Percentiles rank a stretch among this genome's conserved stretches.
Evolutionary conservation across 2,888 invertebrate genomes (phyloP).

Genomic region (Cheilosia pagana): DNA sequence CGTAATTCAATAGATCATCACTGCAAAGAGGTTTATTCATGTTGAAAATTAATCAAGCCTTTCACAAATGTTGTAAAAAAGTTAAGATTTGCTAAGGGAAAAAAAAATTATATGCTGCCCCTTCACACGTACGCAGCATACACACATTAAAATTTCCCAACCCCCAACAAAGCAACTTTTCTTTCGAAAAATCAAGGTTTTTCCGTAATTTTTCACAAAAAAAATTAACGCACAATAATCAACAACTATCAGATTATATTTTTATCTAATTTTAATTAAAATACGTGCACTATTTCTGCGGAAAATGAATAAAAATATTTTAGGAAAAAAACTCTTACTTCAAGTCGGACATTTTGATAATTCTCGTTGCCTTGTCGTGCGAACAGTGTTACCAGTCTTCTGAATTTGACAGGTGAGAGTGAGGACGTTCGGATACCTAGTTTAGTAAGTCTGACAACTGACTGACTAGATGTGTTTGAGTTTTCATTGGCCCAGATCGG

Average conservation of each 20-base stretch:
- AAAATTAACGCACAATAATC: slow-evolving; percentile 24
- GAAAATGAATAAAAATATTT: slow-evolving; percentile 46
- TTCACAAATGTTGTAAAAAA: slow-evolving; percentile 9
- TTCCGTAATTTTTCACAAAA: slow-evolving; percentile 9
- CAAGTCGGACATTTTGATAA: slow-evolving; percentile 82
- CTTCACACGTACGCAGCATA: slow-evolving; percentile 43
- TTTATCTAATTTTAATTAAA: slow-evolving; percentile 41
- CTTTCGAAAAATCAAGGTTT: slow-evolving; percentile 14
- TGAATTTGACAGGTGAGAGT: background rate
- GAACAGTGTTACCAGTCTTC: slow-evolving; percentile 2
- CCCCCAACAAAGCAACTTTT: slow-evolving; percentile 63
- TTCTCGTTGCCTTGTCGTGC: slow-evolving; percentile 33
- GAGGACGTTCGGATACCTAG: too few relatives aligned
- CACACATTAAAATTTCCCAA: slow-evolving; percentile 34
- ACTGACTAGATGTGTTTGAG: too few relatives aligned
- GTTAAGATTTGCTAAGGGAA: slow-evolving; percentile 6
- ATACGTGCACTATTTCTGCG: slow-evolving; percentile 6
- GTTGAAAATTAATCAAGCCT: slow-evolving; percentile 12
- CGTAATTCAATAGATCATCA: slow-evolving; percentile 83
- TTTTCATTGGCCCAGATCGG: too few relatives aligned
- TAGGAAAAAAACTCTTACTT: slow-evolving; percentile 79
- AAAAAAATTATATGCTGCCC: slow-evolving; percentile 14
- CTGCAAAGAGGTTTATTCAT: slow-evolving; percentile 75
- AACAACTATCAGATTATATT: slow-evolving; percentile 28
- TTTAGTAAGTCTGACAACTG: too few relatives aligned